Evolutionary conservation across 2,113 vertebrate genomes (phyloP).

Genomic region (Agelaius tricolor): DNA sequence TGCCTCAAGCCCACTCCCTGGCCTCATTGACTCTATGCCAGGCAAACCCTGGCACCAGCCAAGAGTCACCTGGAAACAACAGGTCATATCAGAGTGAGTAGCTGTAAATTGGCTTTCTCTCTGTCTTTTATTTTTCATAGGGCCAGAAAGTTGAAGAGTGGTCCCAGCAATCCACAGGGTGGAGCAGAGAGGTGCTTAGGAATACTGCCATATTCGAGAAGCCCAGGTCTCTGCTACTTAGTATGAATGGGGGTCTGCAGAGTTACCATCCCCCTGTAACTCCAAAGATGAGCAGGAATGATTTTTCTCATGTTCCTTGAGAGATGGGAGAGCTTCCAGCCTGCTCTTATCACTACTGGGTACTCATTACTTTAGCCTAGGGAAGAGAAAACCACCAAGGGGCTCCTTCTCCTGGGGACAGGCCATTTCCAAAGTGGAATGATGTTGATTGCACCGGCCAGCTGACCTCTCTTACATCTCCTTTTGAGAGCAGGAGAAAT

Average conservation of each 20-base stretch:
- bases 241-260: neutral
- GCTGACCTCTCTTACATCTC: neutral
- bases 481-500: neutral
- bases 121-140: conserved; percentile 69
- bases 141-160: conserved; percentile 63
- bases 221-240: neutral
- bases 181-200: neutral
- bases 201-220: conserved; percentile 71
- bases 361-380: neutral
- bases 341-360: neutral
- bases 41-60: neutral
- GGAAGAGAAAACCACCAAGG: neutral
- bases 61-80: conserved; percentile 85
- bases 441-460: neutral
- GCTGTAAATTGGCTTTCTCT: neutral
- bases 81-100: conserved; percentile 33
- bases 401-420: neutral
- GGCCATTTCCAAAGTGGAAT: neutral
- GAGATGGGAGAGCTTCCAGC: neutral
- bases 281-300: neutral
- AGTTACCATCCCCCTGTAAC: neutral
- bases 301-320: neutral
- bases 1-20: neutral
- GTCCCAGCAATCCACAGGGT: conserved; percentile 68
- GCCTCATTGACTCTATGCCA: neutral